These are phyloP conservation scores for Thaumetopoea pityocampa DNA, from an alignment of 1,140 invertebrate genomes.

Conservation along the genomic window DNA sequence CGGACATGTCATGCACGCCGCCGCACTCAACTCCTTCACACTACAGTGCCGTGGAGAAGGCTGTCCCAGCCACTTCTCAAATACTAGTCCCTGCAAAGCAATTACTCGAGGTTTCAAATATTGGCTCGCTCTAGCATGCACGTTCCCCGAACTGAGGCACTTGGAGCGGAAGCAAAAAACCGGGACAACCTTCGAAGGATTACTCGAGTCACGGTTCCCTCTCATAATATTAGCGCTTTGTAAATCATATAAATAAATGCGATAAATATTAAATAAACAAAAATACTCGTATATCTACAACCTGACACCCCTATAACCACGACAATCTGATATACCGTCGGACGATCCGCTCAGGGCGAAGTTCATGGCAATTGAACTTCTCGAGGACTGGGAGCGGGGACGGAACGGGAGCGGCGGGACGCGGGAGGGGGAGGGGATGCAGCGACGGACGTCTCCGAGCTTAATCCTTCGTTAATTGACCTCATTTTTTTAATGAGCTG, in stretches of 20 bases:
- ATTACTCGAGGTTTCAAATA: constrained; percentile 54
- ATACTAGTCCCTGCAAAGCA: constrained; percentile 58
- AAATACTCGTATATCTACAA: constrained; percentile 66
- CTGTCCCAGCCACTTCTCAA: constrained; percentile 65
- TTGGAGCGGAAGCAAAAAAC: constrained; percentile 71
- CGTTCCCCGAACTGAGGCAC: constrained; percentile 47
- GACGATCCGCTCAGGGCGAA: constrained; percentile 44
- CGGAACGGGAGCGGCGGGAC: constrained; percentile 13
- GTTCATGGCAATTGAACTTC: constrained; percentile 66
- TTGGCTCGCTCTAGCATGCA: constrained; percentile 54
- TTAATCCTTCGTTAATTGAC: constrained; percentile 68
- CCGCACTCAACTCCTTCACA: constrained; percentile 37
- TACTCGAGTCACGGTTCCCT: constrained; percentile 32
- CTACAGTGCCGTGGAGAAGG: constrained; percentile 56
- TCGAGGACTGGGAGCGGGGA: constrained; percentile 28
- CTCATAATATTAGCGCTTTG: constrained; percentile 62
- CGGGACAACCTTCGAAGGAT: constrained; percentile 77
- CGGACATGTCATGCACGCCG: no score
- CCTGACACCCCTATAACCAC: constrained; percentile 72
- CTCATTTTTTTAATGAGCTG: constrained; percentile 59
- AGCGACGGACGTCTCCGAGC: constrained; percentile 51
- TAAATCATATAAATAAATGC: constrained; percentile 70
- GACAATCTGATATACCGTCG: constrained; percentile 62
- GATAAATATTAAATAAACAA: constrained; percentile 70
- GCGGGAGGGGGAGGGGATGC: constrained; percentile 18